Conservation (phyloP, 2,888 invertebrate genomes). For the Nemapogon koenigi region DNA sequence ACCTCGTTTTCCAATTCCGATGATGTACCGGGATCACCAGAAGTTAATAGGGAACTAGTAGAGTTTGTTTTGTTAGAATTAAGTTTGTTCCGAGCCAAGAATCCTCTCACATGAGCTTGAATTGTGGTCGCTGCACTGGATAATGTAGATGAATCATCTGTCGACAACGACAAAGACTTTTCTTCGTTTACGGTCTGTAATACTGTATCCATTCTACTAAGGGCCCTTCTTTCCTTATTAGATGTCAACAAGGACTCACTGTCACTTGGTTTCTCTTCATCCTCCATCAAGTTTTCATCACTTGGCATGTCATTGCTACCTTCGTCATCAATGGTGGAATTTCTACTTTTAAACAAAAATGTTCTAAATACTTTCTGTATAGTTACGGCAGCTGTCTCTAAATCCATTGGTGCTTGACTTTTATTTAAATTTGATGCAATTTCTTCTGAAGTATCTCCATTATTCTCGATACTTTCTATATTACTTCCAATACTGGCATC, state of each 20-base stretch:
- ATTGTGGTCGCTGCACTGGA: slow-evolving; percentile 69
- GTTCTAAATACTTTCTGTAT: slow-evolving; percentile 64
- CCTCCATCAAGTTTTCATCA: slow-evolving; percentile 24
- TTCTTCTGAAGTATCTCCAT: neutral
- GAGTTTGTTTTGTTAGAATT: slow-evolving; percentile 45
- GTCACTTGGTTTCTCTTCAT: slow-evolving; percentile 26
- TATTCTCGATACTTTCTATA: neutral
- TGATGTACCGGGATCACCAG: slow-evolving; percentile 34
- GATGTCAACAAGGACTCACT: slow-evolving; percentile 21
- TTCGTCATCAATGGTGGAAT: slow-evolving; percentile 47
- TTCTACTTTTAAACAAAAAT: slow-evolving; percentile 51
- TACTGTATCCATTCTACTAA: slow-evolving; percentile 51
- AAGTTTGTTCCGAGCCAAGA: slow-evolving; percentile 65
- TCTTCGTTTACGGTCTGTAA: slow-evolving; percentile 61
- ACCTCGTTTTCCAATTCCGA: slow-evolving; percentile 37
- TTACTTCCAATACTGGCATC: neutral
- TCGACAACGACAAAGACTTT: slow-evolving; percentile 53
- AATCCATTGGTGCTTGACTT: slow-evolving; percentile 33
- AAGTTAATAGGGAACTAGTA: slow-evolving; percentile 39
- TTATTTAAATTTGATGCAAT: neutral
- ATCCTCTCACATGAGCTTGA: slow-evolving; percentile 73
- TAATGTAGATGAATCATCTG: slow-evolving; percentile 55
- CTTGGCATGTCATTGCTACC: slow-evolving; percentile 7
- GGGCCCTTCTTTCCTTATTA: slow-evolving; percentile 36
- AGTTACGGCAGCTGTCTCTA: slow-evolving; percentile 61